Evolutionary conservation across 2,888 invertebrate genomes (phyloP), one percentile per base, ranked within the genome.

Genomic region (Apamea crenata): DNA sequence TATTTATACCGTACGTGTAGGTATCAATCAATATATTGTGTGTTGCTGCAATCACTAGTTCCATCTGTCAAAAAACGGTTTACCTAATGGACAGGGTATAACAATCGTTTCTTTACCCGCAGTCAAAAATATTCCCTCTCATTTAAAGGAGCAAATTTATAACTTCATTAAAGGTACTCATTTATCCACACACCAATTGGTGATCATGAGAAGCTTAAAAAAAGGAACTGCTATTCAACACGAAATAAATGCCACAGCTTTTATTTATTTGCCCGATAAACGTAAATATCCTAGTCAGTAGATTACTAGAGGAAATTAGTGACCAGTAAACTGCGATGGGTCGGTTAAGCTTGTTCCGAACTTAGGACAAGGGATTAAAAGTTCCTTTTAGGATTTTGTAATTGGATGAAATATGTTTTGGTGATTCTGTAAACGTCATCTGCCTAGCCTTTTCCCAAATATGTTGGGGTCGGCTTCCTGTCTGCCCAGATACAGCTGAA

Each of bases 341-440:
- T 59, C 29, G 47, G 40, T 66, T 69, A 70, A 66, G 66, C 77
- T 67, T 68, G 63, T 65, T 36, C 32, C 50, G 6, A 69, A 75
- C 53, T 83, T 69, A 21, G 68, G 61, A 61, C 14, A 36, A 66
- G 47, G 74, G 76, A 83, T 82, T 78, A 65, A 65, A 75, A 82
- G 72, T 78, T 16, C 18, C 59, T 69, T 75, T 74, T 5, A 47
- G 69, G 59, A 69, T 82, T 82, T 82, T 61, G 61, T 61, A 69
- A 78, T 75, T 68, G 56, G 53, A 61, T 83, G 16, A 78, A 78
- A 78, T 73, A 75, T 82, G 74, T 72, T 82, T 53, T 8, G 50
- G 6, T 53, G 32, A 72, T 50, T 32, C 14, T 61, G 47, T 8
- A 14, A 32, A 14, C 16, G 16, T 16, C 47, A 47, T 47, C 47